phyloP scores from a whole-genome alignment of 2,888 invertebrate genomes.

The Leptothorax acervorum region DNA sequence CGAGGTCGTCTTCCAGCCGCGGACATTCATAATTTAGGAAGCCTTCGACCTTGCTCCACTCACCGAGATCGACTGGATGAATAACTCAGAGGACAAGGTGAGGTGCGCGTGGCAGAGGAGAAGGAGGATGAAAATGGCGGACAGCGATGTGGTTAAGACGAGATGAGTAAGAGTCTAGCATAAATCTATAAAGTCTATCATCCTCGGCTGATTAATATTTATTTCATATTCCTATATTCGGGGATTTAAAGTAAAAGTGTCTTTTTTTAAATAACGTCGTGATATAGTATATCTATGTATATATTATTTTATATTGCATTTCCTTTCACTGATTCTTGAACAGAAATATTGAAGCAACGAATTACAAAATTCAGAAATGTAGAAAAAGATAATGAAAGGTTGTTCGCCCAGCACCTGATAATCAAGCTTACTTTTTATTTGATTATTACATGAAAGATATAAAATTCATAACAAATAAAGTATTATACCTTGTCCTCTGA shows the following conservation, averaged over 20 bases:
- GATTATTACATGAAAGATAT: background rate
- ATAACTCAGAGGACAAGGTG: slow-evolving; percentile 55
- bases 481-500: no score
- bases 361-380: background rate
- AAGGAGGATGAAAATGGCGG: slow-evolving; percentile 28
- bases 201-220: background rate
- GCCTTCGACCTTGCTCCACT: slow-evolving; percentile 84
- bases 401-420: background rate
- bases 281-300: background rate
- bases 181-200: background rate
- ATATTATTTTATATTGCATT: background rate
- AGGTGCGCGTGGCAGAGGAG: slow-evolving; percentile 5
- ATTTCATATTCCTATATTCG: background rate
- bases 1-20: slow-evolving; percentile 35
- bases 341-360: background rate
- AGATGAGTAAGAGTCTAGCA: background rate
- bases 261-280: background rate
- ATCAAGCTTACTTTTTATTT: background rate
- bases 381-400: background rate
- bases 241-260: background rate
- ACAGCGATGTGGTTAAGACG: background rate
- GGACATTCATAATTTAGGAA: slow-evolving; percentile 80
- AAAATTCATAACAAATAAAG: background rate
- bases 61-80: slow-evolving; percentile 84
- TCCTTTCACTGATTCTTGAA: background rate